Base-by-base conservation (phyloP, 2,888 invertebrate genomes). In the Drosophila pseudotalamancana region DNA sequence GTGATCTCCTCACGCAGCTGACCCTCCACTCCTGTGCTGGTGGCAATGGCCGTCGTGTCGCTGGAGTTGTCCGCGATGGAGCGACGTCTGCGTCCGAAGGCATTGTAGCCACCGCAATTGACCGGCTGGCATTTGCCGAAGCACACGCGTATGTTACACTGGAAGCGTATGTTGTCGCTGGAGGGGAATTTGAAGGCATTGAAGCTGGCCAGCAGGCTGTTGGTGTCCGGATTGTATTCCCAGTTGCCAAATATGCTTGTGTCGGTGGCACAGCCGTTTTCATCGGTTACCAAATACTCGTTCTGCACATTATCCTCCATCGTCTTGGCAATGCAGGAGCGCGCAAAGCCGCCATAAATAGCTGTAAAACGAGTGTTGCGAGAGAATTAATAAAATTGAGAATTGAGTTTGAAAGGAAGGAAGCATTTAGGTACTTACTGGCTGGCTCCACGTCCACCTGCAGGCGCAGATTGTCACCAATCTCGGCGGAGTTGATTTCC, bases 121-220 rank as follows among this genome's bases (percentile, higher is more conserved):
- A 98, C 97, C 83, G 98, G 97, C 93, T 97, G 98, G 90, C 98
- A 98, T 92, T 95, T 96, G 90, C 97, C 97, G 89, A 98, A 98
- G 93, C 98, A 98, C 8, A 98, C 97, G 64, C 97, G 94, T 85
- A 98, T 97, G 91, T 98, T 98, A 91, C 98, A 98, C 91, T 98
- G 98, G 96, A 98, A 98, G 91, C 97, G 93, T 84, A 98, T 97
- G 88, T 97, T 97, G 88, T 98, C 97, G 88, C 97, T 97, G 83
- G 96, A 97, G 0, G 98, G 98, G 94, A 98, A 98, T 90, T 98
- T 98, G 91, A 98, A 98, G 3, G 97, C 98, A 90, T 97, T 97
- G 92, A 98, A 98, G 81, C 96, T 95, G 70, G 97, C 97, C 89
- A 96, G 93, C 50, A 98, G 92, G 16, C 96, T 95, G 90, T 97